Conservation (phyloP, 2,797 vertebrate genomes). For the Mastacembelus armatus region DNA sequence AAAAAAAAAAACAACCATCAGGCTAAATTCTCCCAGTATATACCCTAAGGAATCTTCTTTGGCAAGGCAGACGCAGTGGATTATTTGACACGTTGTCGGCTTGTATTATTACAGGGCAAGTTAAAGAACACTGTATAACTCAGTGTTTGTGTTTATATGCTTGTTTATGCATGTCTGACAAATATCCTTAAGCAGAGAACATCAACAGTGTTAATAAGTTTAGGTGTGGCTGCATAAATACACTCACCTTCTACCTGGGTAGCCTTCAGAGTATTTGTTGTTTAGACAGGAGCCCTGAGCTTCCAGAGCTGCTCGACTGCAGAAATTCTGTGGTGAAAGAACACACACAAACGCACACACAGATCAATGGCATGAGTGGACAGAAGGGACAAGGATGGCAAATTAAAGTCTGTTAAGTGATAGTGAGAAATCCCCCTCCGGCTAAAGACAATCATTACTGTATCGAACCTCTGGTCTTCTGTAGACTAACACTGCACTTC, state of each 20-base stretch:
- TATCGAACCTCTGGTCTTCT: constrained; percentile 75
- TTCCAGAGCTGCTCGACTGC: constrained; percentile 94
- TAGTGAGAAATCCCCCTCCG: constrained; percentile 67
- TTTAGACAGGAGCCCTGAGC: constrained; percentile 96
- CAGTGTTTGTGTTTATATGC: not conserved
- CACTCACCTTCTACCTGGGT: constrained; percentile 93
- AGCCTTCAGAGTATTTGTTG: constrained; percentile 98
- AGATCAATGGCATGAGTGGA: constrained; percentile 68
- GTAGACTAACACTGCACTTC: constrained; percentile 70
- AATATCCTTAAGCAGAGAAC: constrained; percentile 52
- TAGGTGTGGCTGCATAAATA: constrained; percentile 38
- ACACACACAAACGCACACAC: constrained; percentile 37
- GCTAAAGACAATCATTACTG: constrained; percentile 76
- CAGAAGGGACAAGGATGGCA: constrained; percentile 67
- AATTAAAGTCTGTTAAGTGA: constrained; percentile 80
- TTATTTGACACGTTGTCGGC: constrained; percentile 44
- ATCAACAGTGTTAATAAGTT: constrained; percentile 50
- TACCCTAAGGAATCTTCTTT: constrained; percentile 41
- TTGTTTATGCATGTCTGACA: constrained; percentile 15
- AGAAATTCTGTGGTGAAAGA: constrained; percentile 90
- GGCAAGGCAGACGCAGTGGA: constrained; percentile 33
- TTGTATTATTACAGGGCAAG: constrained; percentile 20
- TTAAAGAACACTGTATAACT: constrained; percentile 28
- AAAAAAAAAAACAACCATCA: constrained; percentile 22
- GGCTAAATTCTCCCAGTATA: constrained; percentile 43